phyloP scores from a whole-genome alignment of 2,888 invertebrate genomes.

The Cartodere bifasciata region DNA sequence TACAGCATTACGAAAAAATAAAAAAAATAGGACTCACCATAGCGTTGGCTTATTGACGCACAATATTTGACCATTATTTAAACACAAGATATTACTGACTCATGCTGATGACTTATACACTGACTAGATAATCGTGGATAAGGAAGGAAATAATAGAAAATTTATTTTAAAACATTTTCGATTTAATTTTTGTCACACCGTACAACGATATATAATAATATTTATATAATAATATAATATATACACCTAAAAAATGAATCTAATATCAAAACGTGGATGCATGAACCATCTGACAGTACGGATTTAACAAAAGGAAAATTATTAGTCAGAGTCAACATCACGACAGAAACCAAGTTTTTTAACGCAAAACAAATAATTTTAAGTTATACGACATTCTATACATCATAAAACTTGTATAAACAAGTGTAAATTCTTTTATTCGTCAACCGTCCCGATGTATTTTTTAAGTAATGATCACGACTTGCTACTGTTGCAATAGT shows the following conservation, averaged over 20 bases:
- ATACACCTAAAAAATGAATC: slow-evolving; percentile 29
- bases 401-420: slow-evolving; percentile 33
- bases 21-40: slow-evolving; percentile 23
- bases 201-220: slow-evolving; percentile 35
- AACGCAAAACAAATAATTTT: slow-evolving; percentile 28
- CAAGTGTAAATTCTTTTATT: slow-evolving; percentile 29
- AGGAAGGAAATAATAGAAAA: slow-evolving; percentile 17
- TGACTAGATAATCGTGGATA: slow-evolving; percentile 15
- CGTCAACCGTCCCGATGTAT: slow-evolving; percentile 30
- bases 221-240: slow-evolving; percentile 32
- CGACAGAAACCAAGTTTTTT: slow-evolving; percentile 30
- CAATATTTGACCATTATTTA: no score
- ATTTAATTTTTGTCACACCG: slow-evolving; percentile 36
- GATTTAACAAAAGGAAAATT: slow-evolving; percentile 26
- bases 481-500: slow-evolving; percentile 19
- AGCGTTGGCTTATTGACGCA: no score
- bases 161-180: slow-evolving; percentile 33
- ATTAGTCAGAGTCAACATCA: slow-evolving; percentile 24
- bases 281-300: slow-evolving; percentile 24
- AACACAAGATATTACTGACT: slow-evolving; percentile 9
- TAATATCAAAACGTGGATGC: slow-evolving; percentile 20
- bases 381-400: slow-evolving; percentile 31
- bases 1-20: slow-evolving; percentile 6
- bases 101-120: slow-evolving; percentile 13
- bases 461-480: slow-evolving; percentile 29